Base-by-base conservation (phyloP, 2,888 invertebrate genomes). In the Opisthograptis luteolata region DNA sequence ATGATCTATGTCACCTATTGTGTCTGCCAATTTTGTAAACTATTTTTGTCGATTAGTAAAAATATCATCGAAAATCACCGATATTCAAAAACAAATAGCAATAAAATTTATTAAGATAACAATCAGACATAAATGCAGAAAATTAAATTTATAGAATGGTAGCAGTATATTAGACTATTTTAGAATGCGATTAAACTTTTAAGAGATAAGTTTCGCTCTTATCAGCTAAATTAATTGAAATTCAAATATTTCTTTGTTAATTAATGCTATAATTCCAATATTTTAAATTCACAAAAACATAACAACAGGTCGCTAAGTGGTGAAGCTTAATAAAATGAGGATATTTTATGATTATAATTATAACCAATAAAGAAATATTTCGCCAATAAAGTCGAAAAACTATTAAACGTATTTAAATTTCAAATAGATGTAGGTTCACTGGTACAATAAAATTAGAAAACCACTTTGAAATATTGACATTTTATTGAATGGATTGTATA, bases 1-100 rank as follows among this genome's bases (percentile, higher is more conserved):
- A 68, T 63, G 67, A 67, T 68, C 66, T 68, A 62, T 78, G 75
- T 74, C 73, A 70, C 55, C 68, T 58, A 71, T 75, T 20, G 24
- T 76, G 75, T 79, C 58, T 62, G 58, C 51, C 40, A 47, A 56
- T 48, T 63, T 65, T 58, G 54, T 48, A 58, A 54, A 56, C 17
- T 36, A 46, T 64, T 69, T 62, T 62, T 64, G 63, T 65, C 54
- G 31, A 36, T 45, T 46, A 48, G 54, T 32, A 6, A 40, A 63
- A 60, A 60, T 46, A n/a, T 43, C 49, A 55, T 42, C 28, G 66
- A n/a, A n/a, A n/a, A n/a, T n/a, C n/a, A n/a, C n/a, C n/a, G n/a
- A n/a, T n/a, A n/a, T n/a, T n/a, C n/a, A n/a, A n/a, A n/a, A n/a
- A n/a, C n/a, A n/a, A n/a, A n/a, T n/a, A n/a, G n/a, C n/a, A n/a